Evolutionary conservation across 1,140 invertebrate genomes (phyloP), one percentile per base, ranked within the genome.

Genomic region (Aplysia californica): DNA sequence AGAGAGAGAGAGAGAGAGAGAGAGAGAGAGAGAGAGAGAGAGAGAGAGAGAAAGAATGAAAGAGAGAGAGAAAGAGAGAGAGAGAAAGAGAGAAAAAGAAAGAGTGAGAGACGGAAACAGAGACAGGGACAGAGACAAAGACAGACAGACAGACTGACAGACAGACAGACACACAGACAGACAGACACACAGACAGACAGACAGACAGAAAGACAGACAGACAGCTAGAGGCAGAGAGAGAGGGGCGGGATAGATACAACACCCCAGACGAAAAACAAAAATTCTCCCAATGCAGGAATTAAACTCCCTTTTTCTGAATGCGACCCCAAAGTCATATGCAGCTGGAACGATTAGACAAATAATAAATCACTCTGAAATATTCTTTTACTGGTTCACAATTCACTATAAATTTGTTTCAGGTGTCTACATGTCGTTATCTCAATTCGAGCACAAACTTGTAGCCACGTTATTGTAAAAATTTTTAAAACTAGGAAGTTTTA

Each of bases 21-120:
- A 61, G 58, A 61, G 18, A 61, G 58, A 61, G 18, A 61, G 58
- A 61, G 18, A 61, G 58, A 61, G 18, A 61, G 58, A 61, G 18
- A 61, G 58, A 61, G 18, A 61, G 58, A 61, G 18, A 18, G 58
- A 61, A 26, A 61, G 6, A 18, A 26, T 18, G 10, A 31, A 31
- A 61, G 10, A 6, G 58, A 61, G 20, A 31, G 58, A 61, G 18
- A 31, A 26, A 61, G 18, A 31, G 18, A 61, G 58, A 61, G 18
- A 61, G 58, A 61, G 18, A 18, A 26, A 61, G 58, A 61, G 6
- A 18, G 58, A 61, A 18, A 31, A 31, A 61, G 10, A 6, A 26
- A 61, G 20, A 31, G 58, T 18, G 18, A 31, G 58, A 61, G 18
- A 31, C 10, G 26, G 18, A 61, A 26, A 61, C 6, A 61, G 58